Evolutionary conservation across 2,888 invertebrate genomes (phyloP).

Genomic region (Agonopterix alstromeriana): DNA sequence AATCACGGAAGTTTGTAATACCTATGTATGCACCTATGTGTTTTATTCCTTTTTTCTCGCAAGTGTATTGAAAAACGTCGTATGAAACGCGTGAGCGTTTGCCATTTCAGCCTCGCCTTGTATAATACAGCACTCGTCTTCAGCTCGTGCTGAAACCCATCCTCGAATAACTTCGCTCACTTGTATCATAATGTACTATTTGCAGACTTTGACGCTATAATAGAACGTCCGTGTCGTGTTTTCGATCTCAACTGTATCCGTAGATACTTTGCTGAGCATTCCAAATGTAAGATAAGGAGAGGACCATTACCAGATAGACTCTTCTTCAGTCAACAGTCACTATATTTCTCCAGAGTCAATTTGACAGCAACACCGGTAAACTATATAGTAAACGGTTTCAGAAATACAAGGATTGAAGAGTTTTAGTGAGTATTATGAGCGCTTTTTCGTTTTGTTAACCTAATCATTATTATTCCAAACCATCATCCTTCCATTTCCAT

Average conservation of each 20-base stretch:
- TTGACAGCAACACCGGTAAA: constrained; percentile 11
- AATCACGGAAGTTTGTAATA: no score
- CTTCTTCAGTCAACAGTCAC: constrained; percentile 9
- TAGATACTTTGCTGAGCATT: constrained; percentile 17
- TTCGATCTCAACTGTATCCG: constrained; percentile 21
- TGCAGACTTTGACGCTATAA: constrained; percentile 2
- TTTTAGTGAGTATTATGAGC: constrained; percentile 17
- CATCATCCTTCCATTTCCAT: no score
- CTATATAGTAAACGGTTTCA: constrained; percentile 12
- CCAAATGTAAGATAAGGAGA: constrained; percentile 12
- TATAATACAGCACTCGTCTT: no score
- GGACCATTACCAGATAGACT: constrained; percentile 19
- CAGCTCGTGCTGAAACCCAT: no score
- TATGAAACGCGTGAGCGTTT: no score
- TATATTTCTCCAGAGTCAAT: constrained; percentile 12
- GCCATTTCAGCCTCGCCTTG: no score
- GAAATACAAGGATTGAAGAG: constrained; percentile 18
- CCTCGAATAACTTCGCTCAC: no score
- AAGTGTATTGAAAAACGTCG: no score
- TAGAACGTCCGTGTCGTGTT: constrained; percentile 15
- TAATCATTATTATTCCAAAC: no score
- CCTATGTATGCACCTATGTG: no score
- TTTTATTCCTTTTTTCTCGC: no score
- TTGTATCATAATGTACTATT: not conserved
- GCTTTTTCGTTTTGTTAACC: no score